Conservation (phyloP, 1,140 invertebrate species). For the Dendrolimus kikuchii region DNA sequence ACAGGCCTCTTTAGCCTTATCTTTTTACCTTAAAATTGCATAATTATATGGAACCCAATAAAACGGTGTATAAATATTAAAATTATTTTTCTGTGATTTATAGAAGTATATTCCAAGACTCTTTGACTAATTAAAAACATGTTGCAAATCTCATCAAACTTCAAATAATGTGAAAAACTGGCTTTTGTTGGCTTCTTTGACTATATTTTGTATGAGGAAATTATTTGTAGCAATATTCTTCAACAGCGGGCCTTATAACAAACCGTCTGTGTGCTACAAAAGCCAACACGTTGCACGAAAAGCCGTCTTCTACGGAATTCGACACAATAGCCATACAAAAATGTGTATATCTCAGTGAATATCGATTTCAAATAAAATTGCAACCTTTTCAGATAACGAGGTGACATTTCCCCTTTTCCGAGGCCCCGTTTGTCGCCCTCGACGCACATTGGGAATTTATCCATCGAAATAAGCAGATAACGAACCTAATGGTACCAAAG, state of each 20-base stretch:
- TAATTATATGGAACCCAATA: too few relatives aligned
- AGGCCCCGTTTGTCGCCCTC: slow-evolving; percentile 40
- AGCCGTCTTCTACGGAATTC: slow-evolving; percentile 28
- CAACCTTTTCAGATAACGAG: slow-evolving; percentile 69
- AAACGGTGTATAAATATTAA: too few relatives aligned
- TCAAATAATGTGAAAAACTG: too few relatives aligned
- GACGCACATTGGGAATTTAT: slow-evolving; percentile 61
- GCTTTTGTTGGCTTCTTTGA: too few relatives aligned
- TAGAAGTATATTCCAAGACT: too few relatives aligned
- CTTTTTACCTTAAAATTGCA: too few relatives aligned
- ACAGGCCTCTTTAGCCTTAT: too few relatives aligned
- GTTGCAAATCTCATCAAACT: too few relatives aligned
- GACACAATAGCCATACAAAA: slow-evolving; percentile 27
- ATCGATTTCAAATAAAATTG: slow-evolving; percentile 72
- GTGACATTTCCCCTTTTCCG: slow-evolving; percentile 66
- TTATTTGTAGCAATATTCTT: too few relatives aligned
- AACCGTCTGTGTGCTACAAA: slow-evolving; percentile 18
- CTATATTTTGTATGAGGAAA: too few relatives aligned
- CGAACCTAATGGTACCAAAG: slow-evolving; percentile 53
- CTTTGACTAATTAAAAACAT: too few relatives aligned
- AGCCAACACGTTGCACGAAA: slow-evolving; percentile 17
- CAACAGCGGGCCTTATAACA: not conserved
- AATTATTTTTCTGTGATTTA: too few relatives aligned
- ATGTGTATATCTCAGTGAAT: slow-evolving; percentile 54
- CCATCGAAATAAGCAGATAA: slow-evolving; percentile 69